Evolutionary conservation across 2,113 vertebrate species (phyloP), one percentile per base, ranked within the genome.

Genomic region (Oxyura jamaicensis): DNA sequence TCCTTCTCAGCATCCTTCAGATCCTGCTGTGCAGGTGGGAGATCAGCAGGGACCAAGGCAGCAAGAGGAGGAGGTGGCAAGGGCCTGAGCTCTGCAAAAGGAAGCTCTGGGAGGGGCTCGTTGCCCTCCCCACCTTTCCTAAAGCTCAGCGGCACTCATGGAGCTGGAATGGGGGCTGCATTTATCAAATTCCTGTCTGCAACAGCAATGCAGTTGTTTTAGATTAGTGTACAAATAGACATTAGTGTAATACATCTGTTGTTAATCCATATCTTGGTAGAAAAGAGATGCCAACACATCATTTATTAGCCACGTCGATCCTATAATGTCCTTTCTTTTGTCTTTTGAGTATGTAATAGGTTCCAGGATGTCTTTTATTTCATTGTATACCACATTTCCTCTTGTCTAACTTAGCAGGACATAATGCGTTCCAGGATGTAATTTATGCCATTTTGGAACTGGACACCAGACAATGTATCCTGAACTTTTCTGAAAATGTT

Each of bases 301-400:
- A 96, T 98, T 98, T 98, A 98, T 98, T 97, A 98, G 97, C 91
- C 96, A 97, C 91, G 92, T 95, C 94, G 91, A 98, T 98, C 97
- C 96, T 97, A 96, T 97, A 97, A 98, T 94, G 96, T 98, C 97
- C 96, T 97, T 96, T 96, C 94, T 88, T 95, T 93, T 92, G 90
- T 97, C 96, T 97, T 96, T 68, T 72, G 90, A 95, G 94, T 92
- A 82, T 46, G 26, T 98, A 98, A 98, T 98, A 94, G 96, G 95
- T 97, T 98, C 98, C 98, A 98, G 98, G 96, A 97, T 97, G 98
- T 97, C 98, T 98, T 98, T 97, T 97, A 97, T 98, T 98, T 98
- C 90, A 95, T 93, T 96, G 79, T 90, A 97, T 98, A 97, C 97
- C 96, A 95, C 94, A 86, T 98, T 98, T 98, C 98, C 97, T 97